Evolutionary conservation across 1,140 invertebrate genomes (phyloP).

Genomic region (Drosophila arawakana): DNA sequence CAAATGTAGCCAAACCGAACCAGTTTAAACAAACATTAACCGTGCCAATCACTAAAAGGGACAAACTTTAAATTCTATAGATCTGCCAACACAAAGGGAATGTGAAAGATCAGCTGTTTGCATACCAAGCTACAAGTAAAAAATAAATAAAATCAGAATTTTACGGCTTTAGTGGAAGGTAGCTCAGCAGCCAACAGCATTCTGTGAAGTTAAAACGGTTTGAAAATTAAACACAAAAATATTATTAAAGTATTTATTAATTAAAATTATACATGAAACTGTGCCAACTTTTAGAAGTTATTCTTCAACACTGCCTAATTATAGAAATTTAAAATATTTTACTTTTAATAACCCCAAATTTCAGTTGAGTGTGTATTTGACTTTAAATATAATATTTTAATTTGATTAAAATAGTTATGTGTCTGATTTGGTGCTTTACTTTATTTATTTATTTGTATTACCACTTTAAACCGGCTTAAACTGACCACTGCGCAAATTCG

Average conservation of each 20-base stretch:
- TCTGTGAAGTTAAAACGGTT: not conserved
- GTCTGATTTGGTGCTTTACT: too few relatives aligned
- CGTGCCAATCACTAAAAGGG: conserved; percentile 16
- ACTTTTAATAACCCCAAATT: too few relatives aligned
- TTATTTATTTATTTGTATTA: not conserved
- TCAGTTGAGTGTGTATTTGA: too few relatives aligned
- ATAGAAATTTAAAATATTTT: too few relatives aligned
- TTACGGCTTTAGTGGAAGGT: not conserved
- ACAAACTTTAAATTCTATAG: not conserved
- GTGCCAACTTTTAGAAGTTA: too few relatives aligned
- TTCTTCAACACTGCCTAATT: too few relatives aligned
- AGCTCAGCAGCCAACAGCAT: conserved; percentile 15
- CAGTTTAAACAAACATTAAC: conserved; percentile 59
- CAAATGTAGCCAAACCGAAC: conserved; percentile 54
- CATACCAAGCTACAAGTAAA: not conserved
- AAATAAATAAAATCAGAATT: not conserved
- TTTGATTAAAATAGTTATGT: too few relatives aligned
- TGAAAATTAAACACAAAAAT: not conserved
- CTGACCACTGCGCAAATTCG: conserved; percentile 12
- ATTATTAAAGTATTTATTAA: not conserved
- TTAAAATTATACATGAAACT: not conserved
- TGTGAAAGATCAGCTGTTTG: conserved; percentile 57
- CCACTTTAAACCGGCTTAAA: conserved; percentile 57
- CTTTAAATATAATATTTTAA: too few relatives aligned
- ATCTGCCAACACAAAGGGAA: conserved; percentile 4